A percentile compares a stretch with the other conserved stretches of the same genome.
These are phyloP conservation scores for Aix galericulata DNA, from an alignment of 2,113 vertebrate species.

Conservation along the genomic window DNA sequence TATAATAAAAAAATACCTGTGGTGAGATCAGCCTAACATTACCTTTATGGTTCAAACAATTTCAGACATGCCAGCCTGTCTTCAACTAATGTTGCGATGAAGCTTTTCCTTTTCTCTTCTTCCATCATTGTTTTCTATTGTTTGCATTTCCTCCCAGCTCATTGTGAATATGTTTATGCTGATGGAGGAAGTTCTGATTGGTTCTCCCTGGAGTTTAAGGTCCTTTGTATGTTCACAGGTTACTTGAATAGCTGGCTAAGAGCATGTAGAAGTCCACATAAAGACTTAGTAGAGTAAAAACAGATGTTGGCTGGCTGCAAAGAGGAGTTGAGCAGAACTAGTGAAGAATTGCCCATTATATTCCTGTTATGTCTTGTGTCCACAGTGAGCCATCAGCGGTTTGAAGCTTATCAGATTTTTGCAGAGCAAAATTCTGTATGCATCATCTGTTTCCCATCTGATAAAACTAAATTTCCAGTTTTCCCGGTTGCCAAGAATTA, in stretches of 20 bases:
- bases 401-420: neutral
- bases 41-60: neutral
- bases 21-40: neutral
- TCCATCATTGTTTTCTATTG: neutral
- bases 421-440: neutral
- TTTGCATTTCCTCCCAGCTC: neutral
- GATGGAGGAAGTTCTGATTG: neutral
- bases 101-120: neutral
- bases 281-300: neutral
- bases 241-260: neutral
- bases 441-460: neutral
- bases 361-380: neutral
- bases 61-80: neutral
- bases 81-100: neutral
- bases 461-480: neutral
- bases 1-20: neutral
- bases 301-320: neutral
- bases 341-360: neutral
- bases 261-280: neutral
- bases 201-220: neutral
- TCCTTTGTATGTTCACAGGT: neutral
- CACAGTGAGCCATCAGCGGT: neutral
- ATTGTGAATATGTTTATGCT: neutral
- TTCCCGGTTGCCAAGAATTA: neutral
- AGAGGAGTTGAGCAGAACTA: neutral